Evolutionary conservation across 2,797 vertebrate genomes (phyloP), one percentile per base, ranked within the genome.

Genomic region (Manis javanica): DNA sequence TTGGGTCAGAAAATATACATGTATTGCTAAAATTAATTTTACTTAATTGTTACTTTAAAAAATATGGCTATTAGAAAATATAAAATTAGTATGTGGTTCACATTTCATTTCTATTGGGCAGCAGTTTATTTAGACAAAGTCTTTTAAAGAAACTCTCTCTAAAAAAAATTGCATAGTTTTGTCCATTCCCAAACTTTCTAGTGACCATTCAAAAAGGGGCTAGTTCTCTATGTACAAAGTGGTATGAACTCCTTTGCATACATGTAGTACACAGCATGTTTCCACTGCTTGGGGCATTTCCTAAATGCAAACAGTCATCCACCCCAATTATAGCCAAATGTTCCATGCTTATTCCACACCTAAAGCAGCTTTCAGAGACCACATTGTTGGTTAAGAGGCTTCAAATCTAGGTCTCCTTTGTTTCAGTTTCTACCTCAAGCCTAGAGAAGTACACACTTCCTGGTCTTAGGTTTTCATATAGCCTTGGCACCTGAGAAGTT

Each of bases 1-100:
- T 1, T 69, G 51, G 29, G 3, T 94, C 74, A 95, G 88, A 92
- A 82, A 72, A 39, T 2, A 64, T 37, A 66, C 5, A 53, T 6
- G 46, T 46, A 46, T 46, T 24, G 3, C 95, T 75, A 82, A 96
- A 89, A 75, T 87, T 96, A 68, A 49, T 90, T 92, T 81, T 8
- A 87, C 4, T 49, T 23, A 72, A 26, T 49, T 83, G 53, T 74
- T 86, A 69, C 31, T 78, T 75, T 13, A 1, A 87, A 78, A 94
- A 84, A 31, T 39, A 61, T 86, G 11, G 39, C 31, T 59, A 79
- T 39, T 74, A 78, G 29, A 94, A 94, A 93, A 63, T 57, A 31
- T 3, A 82, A 57, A 92, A 75, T 79, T 51, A 92, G 23, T 15
- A 63, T 37, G 55, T 69, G 53, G 51, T 42, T 81, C 88, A 34